Evolutionary conservation across 2,113 vertebrate genomes (phyloP).

Genomic region (Bungarus multicinctus): DNA sequence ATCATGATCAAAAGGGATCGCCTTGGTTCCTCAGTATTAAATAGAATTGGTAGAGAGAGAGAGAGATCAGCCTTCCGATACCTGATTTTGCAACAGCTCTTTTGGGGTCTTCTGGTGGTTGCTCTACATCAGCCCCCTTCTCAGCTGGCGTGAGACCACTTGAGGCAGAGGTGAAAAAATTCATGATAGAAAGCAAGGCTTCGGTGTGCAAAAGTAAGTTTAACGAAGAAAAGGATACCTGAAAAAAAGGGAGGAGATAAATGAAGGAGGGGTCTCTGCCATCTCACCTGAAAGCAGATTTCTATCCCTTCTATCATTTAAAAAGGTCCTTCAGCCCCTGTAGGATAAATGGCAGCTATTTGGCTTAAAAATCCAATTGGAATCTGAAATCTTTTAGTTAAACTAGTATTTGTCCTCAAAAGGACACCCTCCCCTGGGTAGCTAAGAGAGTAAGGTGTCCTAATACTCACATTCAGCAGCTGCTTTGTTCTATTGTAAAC

Average conservation of each 20-base stretch:
- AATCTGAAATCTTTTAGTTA: not conserved
- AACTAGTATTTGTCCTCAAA: not conserved
- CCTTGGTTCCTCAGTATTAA: not conserved
- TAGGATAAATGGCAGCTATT: not conserved
- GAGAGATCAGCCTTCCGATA: conserved; percentile 16
- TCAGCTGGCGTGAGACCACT: conserved; percentile 51
- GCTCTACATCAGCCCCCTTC: conserved; percentile 63
- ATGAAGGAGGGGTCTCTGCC: not conserved
- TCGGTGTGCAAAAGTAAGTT: conserved; percentile 89
- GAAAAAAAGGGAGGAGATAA: not conserved
- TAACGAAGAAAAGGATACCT: conserved; percentile 89
- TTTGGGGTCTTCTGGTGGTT: conserved; percentile 66
- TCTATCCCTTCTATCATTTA: not conserved
- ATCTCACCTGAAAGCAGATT: not conserved
- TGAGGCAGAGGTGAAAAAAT: conserved; percentile 80
- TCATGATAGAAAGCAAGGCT: conserved; percentile 86
- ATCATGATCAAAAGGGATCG: not conserved
- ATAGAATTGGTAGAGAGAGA: not conserved
- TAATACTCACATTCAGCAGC: conserved; percentile 77
- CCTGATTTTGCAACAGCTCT: conserved; percentile 58
- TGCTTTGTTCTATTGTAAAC: conserved; percentile 82
- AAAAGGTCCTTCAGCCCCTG: not conserved
- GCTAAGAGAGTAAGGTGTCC: not conserved
- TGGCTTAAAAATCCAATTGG: not conserved
- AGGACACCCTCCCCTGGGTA: not conserved